These are phyloP conservation scores for Ptychochromis oligacanthus DNA, from an alignment of 2,113 vertebrate species.

Conservation along the genomic window DNA sequence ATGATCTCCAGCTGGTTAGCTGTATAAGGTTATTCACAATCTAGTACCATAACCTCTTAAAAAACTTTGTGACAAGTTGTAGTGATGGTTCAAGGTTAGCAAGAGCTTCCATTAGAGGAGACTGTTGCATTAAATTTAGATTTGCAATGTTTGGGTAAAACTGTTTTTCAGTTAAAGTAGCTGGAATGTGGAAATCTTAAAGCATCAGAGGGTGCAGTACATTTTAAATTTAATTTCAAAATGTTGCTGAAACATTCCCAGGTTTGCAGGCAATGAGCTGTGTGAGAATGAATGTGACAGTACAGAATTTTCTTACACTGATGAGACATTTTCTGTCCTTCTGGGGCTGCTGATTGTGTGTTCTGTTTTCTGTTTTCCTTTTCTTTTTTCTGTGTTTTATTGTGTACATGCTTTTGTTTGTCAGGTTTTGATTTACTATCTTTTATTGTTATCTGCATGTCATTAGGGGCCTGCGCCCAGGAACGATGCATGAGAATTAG, in stretches of 20 bases:
- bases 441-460: neutral
- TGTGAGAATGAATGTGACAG: conserved; percentile 2
- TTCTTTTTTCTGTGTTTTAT: neutral
- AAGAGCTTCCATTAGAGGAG: neutral
- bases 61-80: neutral
- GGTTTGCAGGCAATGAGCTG: neutral
- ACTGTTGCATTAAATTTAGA: neutral
- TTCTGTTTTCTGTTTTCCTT: neutral
- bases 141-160: neutral
- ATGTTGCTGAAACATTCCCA: neutral
- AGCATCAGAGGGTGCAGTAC: neutral
- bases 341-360: conserved; percentile 3
- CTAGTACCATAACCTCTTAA: neutral
- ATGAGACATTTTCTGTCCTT: neutral
- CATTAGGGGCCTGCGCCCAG: neutral
- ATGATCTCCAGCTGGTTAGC: neutral
- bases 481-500: neutral
- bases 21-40: neutral
- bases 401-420: neutral
- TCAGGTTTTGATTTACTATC: conserved; percentile 5
- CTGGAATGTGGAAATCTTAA: neutral
- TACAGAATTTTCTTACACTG: neutral
- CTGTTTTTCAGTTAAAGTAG: neutral
- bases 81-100: neutral
- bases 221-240: conserved; percentile 7